These are phyloP conservation scores for Lochmaea capreae DNA, from an alignment of 2,888 invertebrate genomes.

Conservation along the genomic window DNA sequence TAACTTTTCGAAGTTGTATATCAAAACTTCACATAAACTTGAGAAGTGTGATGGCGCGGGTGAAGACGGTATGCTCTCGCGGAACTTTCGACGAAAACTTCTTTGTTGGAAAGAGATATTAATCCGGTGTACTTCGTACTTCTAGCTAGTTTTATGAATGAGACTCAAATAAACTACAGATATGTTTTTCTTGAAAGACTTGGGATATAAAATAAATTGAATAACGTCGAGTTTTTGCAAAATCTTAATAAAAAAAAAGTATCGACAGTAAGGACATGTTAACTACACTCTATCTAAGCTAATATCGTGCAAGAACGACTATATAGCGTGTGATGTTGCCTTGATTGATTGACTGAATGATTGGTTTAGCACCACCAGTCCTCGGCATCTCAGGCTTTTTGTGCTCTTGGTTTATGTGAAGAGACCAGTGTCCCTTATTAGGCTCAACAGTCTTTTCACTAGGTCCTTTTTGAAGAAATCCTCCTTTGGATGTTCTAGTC, in stretches of 20 bases:
- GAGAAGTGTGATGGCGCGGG: conserved; percentile 23
- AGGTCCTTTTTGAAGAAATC: no score
- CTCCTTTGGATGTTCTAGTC: no score
- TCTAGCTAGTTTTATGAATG: conserved; percentile 19
- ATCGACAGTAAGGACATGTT: not conserved
- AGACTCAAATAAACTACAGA: conserved; percentile 7
- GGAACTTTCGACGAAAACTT: conserved; percentile 15
- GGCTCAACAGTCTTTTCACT: no score
- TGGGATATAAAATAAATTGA: not conserved
- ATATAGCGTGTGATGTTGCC: no score
- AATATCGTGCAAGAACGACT: no score
- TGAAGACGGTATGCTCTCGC: conserved; percentile 6
- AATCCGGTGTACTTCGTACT: conserved; percentile 21
- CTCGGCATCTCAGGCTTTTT: no score
- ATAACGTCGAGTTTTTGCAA: not conserved
- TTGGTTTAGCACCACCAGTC: no score
- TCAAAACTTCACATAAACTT: conserved; percentile 47
- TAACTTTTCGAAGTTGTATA: conserved; percentile 47
- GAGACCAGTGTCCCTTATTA: no score
- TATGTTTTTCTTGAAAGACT: not conserved
- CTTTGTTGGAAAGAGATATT: conserved; percentile 27
- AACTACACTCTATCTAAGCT: no score
- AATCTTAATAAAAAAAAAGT: not conserved
- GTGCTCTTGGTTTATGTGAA: no score
- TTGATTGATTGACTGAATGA: no score